These are phyloP conservation scores for Limnothrissa miodon DNA, from an alignment of 2,113 vertebrate species.

Conservation along the genomic window DNA sequence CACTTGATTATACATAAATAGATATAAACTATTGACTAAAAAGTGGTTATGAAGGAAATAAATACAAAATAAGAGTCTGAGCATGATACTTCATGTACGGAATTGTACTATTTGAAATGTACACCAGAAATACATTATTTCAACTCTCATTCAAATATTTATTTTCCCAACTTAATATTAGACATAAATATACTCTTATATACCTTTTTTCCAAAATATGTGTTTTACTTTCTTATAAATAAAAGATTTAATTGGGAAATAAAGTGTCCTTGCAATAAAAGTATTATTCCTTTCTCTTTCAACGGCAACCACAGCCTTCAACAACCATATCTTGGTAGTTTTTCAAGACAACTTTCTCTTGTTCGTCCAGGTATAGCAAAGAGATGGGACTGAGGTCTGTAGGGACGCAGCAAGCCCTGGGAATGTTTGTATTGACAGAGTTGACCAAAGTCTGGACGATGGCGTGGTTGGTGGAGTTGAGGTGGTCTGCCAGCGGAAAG, in stretches of 20 bases:
- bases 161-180: constrained; percentile 78
- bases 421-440: constrained; percentile 87
- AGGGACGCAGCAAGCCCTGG: constrained; percentile 88
- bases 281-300: constrained; percentile 38
- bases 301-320: constrained; percentile 88
- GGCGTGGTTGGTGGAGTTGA: constrained; percentile 89
- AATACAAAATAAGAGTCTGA: constrained; percentile 93
- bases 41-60: constrained; percentile 94
- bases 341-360: constrained; percentile 87
- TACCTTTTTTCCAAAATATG: constrained; percentile 82
- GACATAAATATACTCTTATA: constrained; percentile 83
- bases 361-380: constrained; percentile 87
- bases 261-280: constrained; percentile 74
- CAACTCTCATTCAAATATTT: constrained; percentile 93
- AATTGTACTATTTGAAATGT: constrained; percentile 83
- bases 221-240: constrained; percentile 86
- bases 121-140: constrained; percentile 86
- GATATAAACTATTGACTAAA: constrained; percentile 87
- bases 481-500: constrained; percentile 84
- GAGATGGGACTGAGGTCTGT: constrained; percentile 88
- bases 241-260: constrained; percentile 88
- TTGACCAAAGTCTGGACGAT: constrained; percentile 91
- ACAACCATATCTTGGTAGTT: constrained; percentile 94
- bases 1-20: constrained; percentile 90
- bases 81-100: constrained; percentile 91